phyloP scores from a whole-genome alignment of 2,113 vertebrate species.

The Nyctereutes procyonoides region DNA sequence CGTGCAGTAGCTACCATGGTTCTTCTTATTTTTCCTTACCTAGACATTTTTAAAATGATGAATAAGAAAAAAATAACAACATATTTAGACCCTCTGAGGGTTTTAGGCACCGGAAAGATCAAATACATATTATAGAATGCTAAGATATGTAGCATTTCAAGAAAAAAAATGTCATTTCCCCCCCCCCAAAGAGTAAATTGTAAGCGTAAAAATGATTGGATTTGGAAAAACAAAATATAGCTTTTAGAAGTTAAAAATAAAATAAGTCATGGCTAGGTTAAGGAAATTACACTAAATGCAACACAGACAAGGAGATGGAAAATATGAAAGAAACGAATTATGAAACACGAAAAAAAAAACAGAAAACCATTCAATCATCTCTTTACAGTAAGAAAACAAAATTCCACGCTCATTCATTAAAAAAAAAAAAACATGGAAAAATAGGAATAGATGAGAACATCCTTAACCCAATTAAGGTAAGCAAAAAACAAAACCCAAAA shows the following conservation, averaged over 20 bases:
- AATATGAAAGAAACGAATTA: background rate
- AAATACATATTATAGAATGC: background rate
- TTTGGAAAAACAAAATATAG: background rate
- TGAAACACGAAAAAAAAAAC: background rate
- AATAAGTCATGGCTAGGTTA: background rate
- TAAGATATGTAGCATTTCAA: background rate
- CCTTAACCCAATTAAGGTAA: background rate
- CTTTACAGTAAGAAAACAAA: background rate
- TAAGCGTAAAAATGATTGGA: background rate
- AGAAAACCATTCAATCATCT: background rate
- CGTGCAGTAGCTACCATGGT: background rate
- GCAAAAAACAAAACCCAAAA: background rate
- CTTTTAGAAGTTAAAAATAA: slow-evolving; percentile 16
- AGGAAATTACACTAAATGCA: background rate
- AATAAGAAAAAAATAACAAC: background rate
- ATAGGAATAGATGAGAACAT: background rate
- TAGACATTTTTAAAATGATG: background rate
- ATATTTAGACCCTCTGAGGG: background rate
- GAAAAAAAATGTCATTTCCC: background rate
- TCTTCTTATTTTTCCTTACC: background rate
- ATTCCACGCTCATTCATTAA: background rate
- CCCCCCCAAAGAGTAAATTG: background rate
- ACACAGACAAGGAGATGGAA: background rate
- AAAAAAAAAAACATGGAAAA: background rate
- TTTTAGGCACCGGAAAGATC: slow-evolving; percentile 12